These are phyloP conservation scores for Albula glossodonta DNA, from an alignment of 2,113 vertebrate genomes.

Conservation along the genomic window DNA sequence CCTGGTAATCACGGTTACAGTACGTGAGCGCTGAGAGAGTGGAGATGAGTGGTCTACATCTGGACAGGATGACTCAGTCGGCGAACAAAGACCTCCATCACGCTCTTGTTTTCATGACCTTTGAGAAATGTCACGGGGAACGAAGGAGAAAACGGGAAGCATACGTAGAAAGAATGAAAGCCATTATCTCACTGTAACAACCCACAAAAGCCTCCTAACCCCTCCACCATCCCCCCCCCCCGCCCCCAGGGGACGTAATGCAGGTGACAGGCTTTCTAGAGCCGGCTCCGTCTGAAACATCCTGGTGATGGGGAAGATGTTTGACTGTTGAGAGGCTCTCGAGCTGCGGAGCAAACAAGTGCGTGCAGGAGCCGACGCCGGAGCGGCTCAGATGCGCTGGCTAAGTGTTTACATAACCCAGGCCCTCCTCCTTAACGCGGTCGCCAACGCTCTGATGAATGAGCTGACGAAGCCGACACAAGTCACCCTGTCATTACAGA, in stretches of 20 bases:
- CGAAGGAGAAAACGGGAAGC: background rate
- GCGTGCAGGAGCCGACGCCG: background rate
- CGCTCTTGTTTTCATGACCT: background rate
- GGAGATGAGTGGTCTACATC: background rate
- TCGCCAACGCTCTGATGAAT: background rate
- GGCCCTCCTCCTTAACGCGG: background rate
- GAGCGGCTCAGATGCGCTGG: background rate
- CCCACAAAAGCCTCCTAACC: no score
- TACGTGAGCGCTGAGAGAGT: background rate
- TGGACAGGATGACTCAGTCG: background rate
- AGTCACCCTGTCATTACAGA: background rate
- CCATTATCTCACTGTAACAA: no score
- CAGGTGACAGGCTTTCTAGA: background rate
- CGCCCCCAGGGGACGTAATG: background rate
- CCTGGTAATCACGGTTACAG: background rate
- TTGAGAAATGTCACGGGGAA: background rate
- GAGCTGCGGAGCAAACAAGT: background rate
- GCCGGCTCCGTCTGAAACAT: no score
- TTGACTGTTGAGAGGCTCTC: no score
- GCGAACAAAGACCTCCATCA: background rate
- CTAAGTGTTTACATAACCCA: background rate
- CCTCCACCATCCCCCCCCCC: background rate
- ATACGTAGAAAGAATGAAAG: background rate
- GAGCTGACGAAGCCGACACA: background rate
- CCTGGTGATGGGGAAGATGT: no score